Evolutionary conservation across 2,113 vertebrate species (phyloP).

Genomic region (human (Homo sapiens)): GRCh38 chr2:237449501-237450000

Average conservation of each 20-base stretch:
- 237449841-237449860: rapidly evolving
- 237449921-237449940: background rate
- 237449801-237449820: rapidly evolving
- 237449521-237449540: rapidly evolving
- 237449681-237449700: rapidly evolving
- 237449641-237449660: rapidly evolving
- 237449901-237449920: rapidly evolving
- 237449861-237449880: rapidly evolving
- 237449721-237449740: rapidly evolving
- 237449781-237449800: rapidly evolving
- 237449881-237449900: rapidly evolving
- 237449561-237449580: rapidly evolving
- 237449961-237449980: background rate
- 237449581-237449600: rapidly evolving
- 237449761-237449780: background rate
- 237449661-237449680: rapidly evolving
- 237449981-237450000: background rate
- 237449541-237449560: rapidly evolving
- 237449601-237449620: rapidly evolving
- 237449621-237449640: background rate
- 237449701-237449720: background rate
- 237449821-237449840: rapidly evolving
- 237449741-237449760: rapidly evolving
- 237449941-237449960: background rate
- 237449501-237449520: rapidly evolving